Conservation (phyloP, 2,113 vertebrate species). For the Tichodroma muraria region DNA sequence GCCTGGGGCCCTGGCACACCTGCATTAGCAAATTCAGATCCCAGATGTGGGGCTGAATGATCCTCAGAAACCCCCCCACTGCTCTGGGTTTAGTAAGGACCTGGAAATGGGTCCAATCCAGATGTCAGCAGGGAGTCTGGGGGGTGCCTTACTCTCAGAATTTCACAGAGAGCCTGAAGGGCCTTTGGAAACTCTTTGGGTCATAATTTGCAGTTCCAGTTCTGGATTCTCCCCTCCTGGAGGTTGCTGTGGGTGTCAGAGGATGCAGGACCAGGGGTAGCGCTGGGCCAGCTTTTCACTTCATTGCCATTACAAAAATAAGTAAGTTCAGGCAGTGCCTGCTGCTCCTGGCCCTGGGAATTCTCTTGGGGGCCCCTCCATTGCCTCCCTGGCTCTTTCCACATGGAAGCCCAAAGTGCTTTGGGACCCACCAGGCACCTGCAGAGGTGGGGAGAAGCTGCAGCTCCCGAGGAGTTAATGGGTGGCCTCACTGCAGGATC, state of each 20-base stretch:
- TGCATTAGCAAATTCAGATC: not conserved
- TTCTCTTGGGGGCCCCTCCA: not conserved
- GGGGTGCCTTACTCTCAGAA: not conserved
- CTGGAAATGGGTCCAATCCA: accelerated
- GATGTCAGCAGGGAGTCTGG: not conserved
- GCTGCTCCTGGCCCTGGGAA: not conserved
- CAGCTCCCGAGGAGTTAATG: not conserved
- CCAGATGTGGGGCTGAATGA: accelerated
- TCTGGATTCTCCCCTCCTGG: not conserved
- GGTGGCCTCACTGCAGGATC: not conserved
- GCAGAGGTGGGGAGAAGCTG: not conserved
- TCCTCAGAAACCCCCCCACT: not conserved
- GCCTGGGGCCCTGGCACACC: not conserved
- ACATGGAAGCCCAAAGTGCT: not conserved
- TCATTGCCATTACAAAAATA: not conserved
- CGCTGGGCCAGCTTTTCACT: not conserved
- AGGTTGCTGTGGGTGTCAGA: not conserved
- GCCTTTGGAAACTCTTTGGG: not conserved
- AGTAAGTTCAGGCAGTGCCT: not conserved
- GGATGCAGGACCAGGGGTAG: not conserved
- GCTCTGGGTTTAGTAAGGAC: not conserved
- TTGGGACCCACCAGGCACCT: not conserved
- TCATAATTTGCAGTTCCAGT: not conserved
- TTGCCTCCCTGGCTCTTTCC: not conserved
- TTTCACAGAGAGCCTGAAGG: not conserved